Conservation (phyloP, 2,113 vertebrate species). For the Scomber colias region DNA sequence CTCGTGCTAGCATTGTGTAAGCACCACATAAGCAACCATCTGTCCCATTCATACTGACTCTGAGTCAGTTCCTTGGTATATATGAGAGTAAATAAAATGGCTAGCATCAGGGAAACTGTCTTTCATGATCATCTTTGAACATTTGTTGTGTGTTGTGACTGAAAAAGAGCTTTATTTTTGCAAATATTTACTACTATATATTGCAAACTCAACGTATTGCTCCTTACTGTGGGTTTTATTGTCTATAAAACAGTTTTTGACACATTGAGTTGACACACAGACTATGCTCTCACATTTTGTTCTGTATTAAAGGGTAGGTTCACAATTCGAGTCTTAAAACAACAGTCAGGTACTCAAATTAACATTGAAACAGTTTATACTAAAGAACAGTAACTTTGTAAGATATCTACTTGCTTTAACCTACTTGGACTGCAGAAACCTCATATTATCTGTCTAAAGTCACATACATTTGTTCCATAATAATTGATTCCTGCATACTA, state of each 20-base stretch:
- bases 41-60: constrained; percentile 4
- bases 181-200: background rate
- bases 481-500: too few species aligned
- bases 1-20: constrained; percentile 33
- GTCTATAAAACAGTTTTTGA: background rate
- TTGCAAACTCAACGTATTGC: background rate
- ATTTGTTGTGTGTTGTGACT: background rate
- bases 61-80: background rate
- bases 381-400: too few species aligned
- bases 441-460: too few species aligned
- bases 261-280: too few species aligned
- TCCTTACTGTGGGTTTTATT: background rate
- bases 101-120: constrained; percentile 1
- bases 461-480: too few species aligned
- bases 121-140: background rate
- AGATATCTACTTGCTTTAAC: too few species aligned
- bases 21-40: constrained; percentile 51
- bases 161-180: background rate
- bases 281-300: too few species aligned
- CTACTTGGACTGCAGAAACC: too few species aligned
- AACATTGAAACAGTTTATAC: too few species aligned
- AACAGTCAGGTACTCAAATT: too few species aligned
- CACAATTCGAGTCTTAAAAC: too few species aligned
- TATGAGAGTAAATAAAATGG: constrained; percentile 10
- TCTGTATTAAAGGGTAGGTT: too few species aligned